These are phyloP conservation scores for Pemphredon lugubris DNA, from an alignment of 2,888 invertebrate species.

Conservation along the genomic window DNA sequence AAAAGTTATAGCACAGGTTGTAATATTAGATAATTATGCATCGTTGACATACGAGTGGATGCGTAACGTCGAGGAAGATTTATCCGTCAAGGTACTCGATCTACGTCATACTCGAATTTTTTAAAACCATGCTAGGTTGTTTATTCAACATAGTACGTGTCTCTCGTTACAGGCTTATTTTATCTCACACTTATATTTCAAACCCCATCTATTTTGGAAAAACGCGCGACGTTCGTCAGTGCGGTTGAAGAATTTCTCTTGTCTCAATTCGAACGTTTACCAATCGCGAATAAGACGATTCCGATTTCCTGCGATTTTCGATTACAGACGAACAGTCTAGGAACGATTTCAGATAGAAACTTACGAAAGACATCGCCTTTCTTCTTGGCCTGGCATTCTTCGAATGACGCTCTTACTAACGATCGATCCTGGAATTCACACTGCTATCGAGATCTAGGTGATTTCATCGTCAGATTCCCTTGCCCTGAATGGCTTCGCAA, in stretches of 20 bases:
- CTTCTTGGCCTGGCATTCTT: constrained; percentile 25
- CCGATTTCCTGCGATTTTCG: constrained; percentile 46
- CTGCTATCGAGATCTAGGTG: constrained; percentile 35
- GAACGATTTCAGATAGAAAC: constrained; percentile 46
- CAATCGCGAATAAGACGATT: constrained; percentile 27
- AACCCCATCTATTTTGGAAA: background rate
- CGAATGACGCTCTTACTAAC: constrained; percentile 45
- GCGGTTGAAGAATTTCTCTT: constrained; percentile 3
- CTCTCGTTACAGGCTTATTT: too few relatives aligned
- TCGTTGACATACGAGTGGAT: background rate
- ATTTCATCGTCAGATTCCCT: constrained; percentile 50
- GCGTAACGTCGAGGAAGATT: background rate
- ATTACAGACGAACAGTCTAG: constrained; percentile 52
- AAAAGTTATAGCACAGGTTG: constrained; percentile 15
- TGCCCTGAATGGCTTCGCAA: constrained; percentile 45
- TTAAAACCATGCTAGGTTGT: too few relatives aligned
- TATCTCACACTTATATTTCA: too few relatives aligned
- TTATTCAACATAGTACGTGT: too few relatives aligned
- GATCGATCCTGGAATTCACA: constrained; percentile 54
- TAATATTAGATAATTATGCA: background rate
- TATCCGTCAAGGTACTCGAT: too few relatives aligned
- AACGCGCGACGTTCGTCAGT: background rate
- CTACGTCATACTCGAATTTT: too few relatives aligned
- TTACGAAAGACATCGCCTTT: constrained; percentile 34
- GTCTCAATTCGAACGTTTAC: constrained; percentile 13